Evolutionary conservation across 2,888 invertebrate species (phyloP).

Genomic region (Reticulitermes lucifugus): DNA sequence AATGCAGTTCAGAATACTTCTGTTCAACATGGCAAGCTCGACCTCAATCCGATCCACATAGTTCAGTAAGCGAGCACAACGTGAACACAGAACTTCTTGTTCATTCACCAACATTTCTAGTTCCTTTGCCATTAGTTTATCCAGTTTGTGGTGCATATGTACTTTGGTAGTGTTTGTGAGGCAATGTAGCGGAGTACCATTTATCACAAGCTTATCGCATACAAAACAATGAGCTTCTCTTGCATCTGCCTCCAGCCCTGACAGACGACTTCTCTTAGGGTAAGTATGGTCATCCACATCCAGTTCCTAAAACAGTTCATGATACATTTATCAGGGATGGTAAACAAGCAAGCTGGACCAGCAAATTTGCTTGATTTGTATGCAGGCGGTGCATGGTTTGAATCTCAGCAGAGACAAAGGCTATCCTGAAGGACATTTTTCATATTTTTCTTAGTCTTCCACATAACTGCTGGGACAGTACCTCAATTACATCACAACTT

Average conservation of each 20-base stretch:
- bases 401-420: too few species aligned
- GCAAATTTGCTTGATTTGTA: too few species aligned
- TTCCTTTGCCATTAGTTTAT: constrained; percentile 13
- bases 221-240: constrained; percentile 27
- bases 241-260: too few species aligned
- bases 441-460: too few species aligned
- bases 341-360: too few species aligned
- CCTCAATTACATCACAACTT: too few species aligned
- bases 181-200: constrained; percentile 13
- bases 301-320: not conserved
- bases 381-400: too few species aligned
- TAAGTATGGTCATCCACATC: not conserved
- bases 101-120: constrained; percentile 21
- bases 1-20: constrained; percentile 19
- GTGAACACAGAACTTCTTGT: constrained; percentile 29
- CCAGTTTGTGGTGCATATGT: constrained; percentile 36
- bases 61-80: constrained; percentile 17
- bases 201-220: constrained; percentile 18
- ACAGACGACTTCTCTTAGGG: not conserved
- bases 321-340: too few species aligned
- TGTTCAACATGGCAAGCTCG: constrained; percentile 28
- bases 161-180: constrained; percentile 25
- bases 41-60: constrained; percentile 42
- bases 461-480: too few species aligned
- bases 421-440: too few species aligned